Evolutionary conservation across 2,888 invertebrate species (phyloP), one percentile per base, ranked within the genome.

Genomic region (Cephus sareptanus): DNA sequence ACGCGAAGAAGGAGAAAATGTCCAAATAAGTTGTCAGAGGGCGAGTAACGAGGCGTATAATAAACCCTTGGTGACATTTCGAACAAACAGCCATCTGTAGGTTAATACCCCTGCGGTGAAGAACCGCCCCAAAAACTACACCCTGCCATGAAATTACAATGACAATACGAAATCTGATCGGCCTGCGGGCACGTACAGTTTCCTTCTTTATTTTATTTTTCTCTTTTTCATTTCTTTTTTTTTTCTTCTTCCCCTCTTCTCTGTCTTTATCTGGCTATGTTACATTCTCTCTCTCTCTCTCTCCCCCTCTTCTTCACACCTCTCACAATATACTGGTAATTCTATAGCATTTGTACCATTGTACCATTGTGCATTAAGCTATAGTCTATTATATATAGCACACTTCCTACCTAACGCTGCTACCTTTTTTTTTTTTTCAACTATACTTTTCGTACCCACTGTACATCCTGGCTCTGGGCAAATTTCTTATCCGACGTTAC

Each of bases 31-130:
- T 83, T 80, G 81, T 87, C 82, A 79, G 76, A 80, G 82, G 77
- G 85, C 80, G 85, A 80, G 90, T 90, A 91, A 91, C 91, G 88
- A 91, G 91, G 88, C 91, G 87, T 91, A 91, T 91, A 91, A 91
- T 91, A 90, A 56, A 91, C 86, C 89, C 87, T 85, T 83, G 85
- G 87, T 89, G 91, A 91, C 89, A 85, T 88, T 88, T 85, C 87
- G 89, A 89, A 90, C 90, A 90, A 91, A 90, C 91, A 90, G 89
- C 91, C 91, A 91, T 91, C 91, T 91, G 91, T 90, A 90, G 87
- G 87, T 56, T 88, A 89, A 89, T 90, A 88, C 89, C 90, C 90
- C 90, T 88, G 90, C 85, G 89, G 90, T 87, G 90, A 86, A 88
- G 81, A 87, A 90, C 91, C 90, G 90, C 91, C 91, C 87, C 85